Base-by-base conservation (phyloP, 2,888 invertebrate genomes). In the Xanthia icteritia region DNA sequence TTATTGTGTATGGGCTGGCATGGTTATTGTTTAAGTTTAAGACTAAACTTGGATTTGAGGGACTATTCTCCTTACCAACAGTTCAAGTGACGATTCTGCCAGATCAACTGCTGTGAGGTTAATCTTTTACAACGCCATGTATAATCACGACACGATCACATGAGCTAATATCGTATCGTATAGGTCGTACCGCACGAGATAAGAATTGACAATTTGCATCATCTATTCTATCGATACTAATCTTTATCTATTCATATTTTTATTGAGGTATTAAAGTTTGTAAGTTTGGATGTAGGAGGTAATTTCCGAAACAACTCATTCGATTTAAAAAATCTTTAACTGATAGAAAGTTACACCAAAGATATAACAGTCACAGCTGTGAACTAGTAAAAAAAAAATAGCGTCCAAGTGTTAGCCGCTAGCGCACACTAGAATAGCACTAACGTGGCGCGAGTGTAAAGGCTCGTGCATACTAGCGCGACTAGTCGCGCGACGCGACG, bases 1-100 rank as follows among this genome's bases (percentile, higher is more conserved):
- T 78, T 67, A 76, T 74, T 74, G 81, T 73, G 60, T 72, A 67
- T 64, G n/a, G 63, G n/a, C 73, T 13, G 3, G 73, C 74, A 13
- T 61, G 27, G 31, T 39, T 56, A 56, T 39, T 83, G 82, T 83
- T 77, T 63, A 63, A 66, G n/a, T 51, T 67, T 23, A 68, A 60
- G 51, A 36, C 11, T 79, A 42, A 64, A 83, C 42, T 68, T 68
- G 31, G 36, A 27, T 64, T 67, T 64, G 11, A 66, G 54, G 39
- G n/a, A 51, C 27, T 48, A 54, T 60, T 79, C 42, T 45, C 0
- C 6, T 42, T 51, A 42, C 13, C 4, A 51, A 48, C 2, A 61
- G 8, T 31, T 27, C 27, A 0, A 42, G 9, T 64, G 15, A 27
- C 9, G 23, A 23, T 61, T 74, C 8, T 51, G 4, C 27, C 6